phyloP scores from a whole-genome alignment of 2,888 invertebrate genomes.

The Agrotis segetum region DNA sequence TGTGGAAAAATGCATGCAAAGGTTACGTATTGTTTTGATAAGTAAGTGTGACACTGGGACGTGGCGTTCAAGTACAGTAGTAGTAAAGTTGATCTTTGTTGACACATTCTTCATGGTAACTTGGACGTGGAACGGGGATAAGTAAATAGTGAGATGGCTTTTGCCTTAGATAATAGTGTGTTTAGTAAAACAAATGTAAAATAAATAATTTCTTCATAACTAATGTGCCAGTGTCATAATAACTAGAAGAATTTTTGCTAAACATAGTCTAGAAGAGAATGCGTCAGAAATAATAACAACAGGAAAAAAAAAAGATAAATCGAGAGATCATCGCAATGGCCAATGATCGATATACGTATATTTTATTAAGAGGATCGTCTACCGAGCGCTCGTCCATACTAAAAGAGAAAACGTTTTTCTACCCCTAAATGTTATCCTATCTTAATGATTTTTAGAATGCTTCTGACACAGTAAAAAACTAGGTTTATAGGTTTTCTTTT shows the following conservation, averaged over 20 bases:
- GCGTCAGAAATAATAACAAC: neutral
- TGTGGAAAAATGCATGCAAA: conserved; percentile 12
- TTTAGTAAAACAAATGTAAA: conserved; percentile 7
- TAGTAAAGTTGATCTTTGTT: conserved; percentile 14
- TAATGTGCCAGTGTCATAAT: neutral
- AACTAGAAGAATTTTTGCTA: neutral
- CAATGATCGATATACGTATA: no score
- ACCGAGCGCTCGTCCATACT: no score
- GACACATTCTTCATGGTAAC: conserved; percentile 7
- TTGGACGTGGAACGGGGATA: conserved; percentile 31
- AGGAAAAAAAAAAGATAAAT: no score
- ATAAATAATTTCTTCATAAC: neutral
- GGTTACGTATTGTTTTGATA: conserved; percentile 17
- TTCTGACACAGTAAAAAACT: no score
- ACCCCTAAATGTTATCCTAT: no score
- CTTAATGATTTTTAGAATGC: no score
- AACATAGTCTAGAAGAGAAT: neutral
- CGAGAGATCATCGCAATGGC: no score
- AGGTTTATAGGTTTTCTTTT: no score
- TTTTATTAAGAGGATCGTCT: no score
- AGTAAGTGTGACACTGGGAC: neutral
- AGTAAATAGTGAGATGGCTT: conserved; percentile 24
- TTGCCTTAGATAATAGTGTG: conserved; percentile 5
- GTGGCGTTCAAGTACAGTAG: neutral
- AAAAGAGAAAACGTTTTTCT: no score